Base-by-base conservation (phyloP, 2,888 invertebrate species). In the Tenthredo livida region DNA sequence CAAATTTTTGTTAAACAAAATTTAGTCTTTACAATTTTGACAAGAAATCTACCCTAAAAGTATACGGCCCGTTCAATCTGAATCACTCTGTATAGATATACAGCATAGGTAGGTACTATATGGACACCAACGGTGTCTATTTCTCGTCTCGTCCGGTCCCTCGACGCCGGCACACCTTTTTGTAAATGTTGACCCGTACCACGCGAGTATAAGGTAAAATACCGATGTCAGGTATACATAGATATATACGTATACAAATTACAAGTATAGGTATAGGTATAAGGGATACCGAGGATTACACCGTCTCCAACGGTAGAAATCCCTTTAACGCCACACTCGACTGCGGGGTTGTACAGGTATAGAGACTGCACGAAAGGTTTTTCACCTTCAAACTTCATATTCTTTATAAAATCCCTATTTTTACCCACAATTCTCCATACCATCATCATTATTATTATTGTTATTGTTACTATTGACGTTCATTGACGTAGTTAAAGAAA, bases 111-210 rank as follows among this genome's bases (percentile, higher is more conserved):
- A 37, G n/a, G n/a, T 29, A 29, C 37, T 37, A 7, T 6, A 54
- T 5, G n/a, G 2, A 54, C n/a, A 54, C n/a, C 54, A 54, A n/a
- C 54, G 54, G 54, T 54, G 7, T 54, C 54, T 54, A 54, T 54
- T 54, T 54, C 54, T 54, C 54, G 54, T 54, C 54, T 54, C 54
- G 17, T 54, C 6, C 54, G 7, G 17, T 54, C 17, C 54, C 54
- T 54, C 54, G 54, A n/a, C 54, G 54, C n/a, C n/a, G 54, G n/a
- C 54, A 54, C 54, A 54, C 54, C 54, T 54, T n/a, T 54, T 54
- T 54, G n/a, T 54, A 17, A 54, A 54, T 54, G 54, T 54, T 54
- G 54, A 54, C 54, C 54, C 7, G 54, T n/a, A 54, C 54, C 54
- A 54, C 54, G 54, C 54, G 6, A n/a, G 54, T n/a, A 54, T 54